Base-by-base conservation (phyloP, 2,113 vertebrate species). In the Chiloscyllium plagiosum region DNA sequence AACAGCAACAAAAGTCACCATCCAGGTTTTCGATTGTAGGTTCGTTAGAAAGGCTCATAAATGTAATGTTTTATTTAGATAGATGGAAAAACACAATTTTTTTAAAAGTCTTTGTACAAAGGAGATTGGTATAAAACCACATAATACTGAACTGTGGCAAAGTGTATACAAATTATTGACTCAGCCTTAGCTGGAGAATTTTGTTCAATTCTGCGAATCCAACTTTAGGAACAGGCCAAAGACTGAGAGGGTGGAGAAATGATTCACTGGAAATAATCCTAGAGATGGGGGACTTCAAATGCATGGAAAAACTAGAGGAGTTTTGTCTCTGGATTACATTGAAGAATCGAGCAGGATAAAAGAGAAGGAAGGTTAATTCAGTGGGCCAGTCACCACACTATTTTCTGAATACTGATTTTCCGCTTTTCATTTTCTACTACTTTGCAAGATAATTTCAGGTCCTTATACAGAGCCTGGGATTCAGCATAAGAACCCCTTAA, bases 1-100 rank as follows among this genome's bases (percentile, higher is more conserved):
- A 61, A 92, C 56, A 17, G 89, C 89, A 93, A 93, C 89, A n/a
- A 22, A 93, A 93, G 19, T 93, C 89, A 93, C n/a, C 56, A 22
- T 37, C 33, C 33, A 37, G 89, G n/a, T 2, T 66, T 93, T 65
- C 61, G 37, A 66, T 92, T 66, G 61, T 20, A 19, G 56, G 33
- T 0, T 93, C 65, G 4, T 22, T n/a, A 66, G 15, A 93, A 93
- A 37, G 61, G 89, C n/a, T 93, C 89, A 65, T 33, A 6, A 33
- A 42, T 93, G 42, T 93, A 37, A 61, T 20, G 89, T 37, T n/a
- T 26, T 92, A n/a, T n/a, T 65, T 92, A n/a, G 13, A n/a, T 65
- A 33, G 56, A 65, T 19, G 26, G 7, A 56, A n/a, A 33, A 29
- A 13, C 29, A n/a, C 56, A 20, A 29, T 65, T 92, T 61, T n/a